These are phyloP conservation scores for Todus mexicanus DNA, from an alignment of 2,797 vertebrate genomes.

Conservation along the genomic window DNA sequence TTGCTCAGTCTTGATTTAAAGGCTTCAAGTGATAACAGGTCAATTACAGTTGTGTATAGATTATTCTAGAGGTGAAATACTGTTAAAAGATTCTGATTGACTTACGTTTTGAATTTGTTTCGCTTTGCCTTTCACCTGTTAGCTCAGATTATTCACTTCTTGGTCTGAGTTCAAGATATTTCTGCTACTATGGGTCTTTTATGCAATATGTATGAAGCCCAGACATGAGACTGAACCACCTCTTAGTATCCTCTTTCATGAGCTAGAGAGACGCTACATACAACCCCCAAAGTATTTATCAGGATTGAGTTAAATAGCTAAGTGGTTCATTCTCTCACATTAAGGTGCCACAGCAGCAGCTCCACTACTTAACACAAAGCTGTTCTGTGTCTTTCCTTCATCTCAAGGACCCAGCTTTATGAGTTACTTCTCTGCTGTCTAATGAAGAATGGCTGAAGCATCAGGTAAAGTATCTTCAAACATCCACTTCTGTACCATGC, in stretches of 20 bases:
- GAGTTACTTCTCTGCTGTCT: not conserved
- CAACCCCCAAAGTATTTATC: not conserved
- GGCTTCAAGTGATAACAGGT: not conserved
- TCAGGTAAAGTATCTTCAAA: not conserved
- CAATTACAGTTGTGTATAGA: not conserved
- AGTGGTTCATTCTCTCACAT: not conserved
- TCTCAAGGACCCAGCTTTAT: not conserved
- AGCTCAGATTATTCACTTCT: not conserved
- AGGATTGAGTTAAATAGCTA: not conserved
- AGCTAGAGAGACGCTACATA: not conserved
- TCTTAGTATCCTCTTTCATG: not conserved
- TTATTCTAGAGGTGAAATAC: not conserved
- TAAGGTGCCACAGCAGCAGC: not conserved
- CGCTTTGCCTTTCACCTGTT: not conserved
- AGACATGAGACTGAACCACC: not conserved
- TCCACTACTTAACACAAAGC: not conserved
- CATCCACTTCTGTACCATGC: not conserved
- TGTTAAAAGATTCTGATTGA: not conserved
- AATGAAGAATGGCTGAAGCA: not conserved
- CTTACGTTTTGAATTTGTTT: not conserved
- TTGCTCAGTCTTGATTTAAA: not conserved
- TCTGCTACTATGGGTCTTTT: not conserved
- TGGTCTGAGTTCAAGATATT: not conserved
- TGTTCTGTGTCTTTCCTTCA: not conserved
- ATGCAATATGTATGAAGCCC: not conserved